Evolutionary conservation across 2,888 invertebrate genomes (phyloP).

Genomic region (Scaeva pyrastri): DNA sequence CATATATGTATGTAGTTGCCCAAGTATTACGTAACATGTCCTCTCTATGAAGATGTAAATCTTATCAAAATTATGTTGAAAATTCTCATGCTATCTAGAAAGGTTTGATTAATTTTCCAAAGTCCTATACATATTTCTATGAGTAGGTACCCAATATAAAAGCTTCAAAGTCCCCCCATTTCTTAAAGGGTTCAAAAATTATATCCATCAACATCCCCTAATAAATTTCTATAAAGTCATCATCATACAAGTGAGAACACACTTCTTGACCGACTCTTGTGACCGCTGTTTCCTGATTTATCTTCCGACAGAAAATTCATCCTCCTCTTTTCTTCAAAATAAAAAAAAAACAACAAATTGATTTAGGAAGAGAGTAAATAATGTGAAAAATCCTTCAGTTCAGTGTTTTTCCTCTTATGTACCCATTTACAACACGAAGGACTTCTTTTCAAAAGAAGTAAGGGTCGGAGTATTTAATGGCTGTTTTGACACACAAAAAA

Average conservation of each 20-base stretch:
- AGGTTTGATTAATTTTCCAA: too few species aligned
- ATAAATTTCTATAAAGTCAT: constrained; percentile 45
- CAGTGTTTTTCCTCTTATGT: constrained; percentile 3
- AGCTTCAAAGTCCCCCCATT: not conserved
- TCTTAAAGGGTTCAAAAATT: constrained; percentile 29
- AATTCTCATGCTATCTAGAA: too few species aligned
- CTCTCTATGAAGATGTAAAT: too few species aligned
- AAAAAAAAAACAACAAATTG: constrained; percentile 18
- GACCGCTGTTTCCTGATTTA: constrained; percentile 61
- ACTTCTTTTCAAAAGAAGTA: not conserved
- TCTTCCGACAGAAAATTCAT: constrained; percentile 26
- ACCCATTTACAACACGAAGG: constrained; percentile 8
- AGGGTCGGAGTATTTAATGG: not conserved
- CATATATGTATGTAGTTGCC: too few species aligned
- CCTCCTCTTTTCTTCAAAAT: not conserved
- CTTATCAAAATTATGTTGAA: too few species aligned
- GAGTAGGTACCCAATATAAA: too few species aligned
- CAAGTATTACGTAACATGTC: too few species aligned
- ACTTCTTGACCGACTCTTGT: constrained; percentile 29
- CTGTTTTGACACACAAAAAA: not conserved
- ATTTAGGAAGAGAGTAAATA: constrained; percentile 27
- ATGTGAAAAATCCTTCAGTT: constrained; percentile 15
- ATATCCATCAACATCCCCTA: not conserved
- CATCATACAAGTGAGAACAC: constrained; percentile 49
- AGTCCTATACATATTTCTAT: too few species aligned